Percentiles rank a stretch among this genome's conserved stretches.
Evolutionary conservation across 2,797 vertebrate genomes (phyloP).

Genomic region (Nothura maculosa): DNA sequence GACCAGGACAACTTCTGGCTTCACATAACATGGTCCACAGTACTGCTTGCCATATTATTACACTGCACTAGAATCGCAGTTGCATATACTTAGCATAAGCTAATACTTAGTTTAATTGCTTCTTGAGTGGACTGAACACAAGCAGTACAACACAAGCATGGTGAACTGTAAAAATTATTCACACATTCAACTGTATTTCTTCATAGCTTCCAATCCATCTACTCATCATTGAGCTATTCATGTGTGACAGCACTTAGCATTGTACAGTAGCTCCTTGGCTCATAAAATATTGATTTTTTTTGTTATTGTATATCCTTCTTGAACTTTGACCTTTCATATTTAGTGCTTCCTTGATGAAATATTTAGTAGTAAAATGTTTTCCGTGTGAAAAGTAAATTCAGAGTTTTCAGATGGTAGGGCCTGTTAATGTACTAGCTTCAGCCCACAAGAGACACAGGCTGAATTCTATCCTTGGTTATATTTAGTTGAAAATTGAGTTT

Average conservation of each 20-base stretch:
- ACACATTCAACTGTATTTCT: background rate
- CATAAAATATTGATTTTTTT: slow-evolving; percentile 39
- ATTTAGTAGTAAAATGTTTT: slow-evolving; percentile 52
- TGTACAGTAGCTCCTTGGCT: background rate
- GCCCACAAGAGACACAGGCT: background rate
- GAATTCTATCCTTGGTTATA: background rate
- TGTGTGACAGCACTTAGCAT: background rate
- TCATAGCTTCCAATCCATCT: background rate
- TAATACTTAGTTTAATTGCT: background rate
- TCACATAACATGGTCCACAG: background rate
- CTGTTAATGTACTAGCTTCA: background rate
- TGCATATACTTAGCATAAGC: background rate
- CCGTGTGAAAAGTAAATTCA: slow-evolving; percentile 56
- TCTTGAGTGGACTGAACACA: background rate
- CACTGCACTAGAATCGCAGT: background rate
- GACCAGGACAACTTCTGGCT: background rate
- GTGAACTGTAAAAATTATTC: background rate
- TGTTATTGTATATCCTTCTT: background rate
- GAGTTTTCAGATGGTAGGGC: background rate
- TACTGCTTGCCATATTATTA: background rate
- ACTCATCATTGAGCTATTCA: background rate
- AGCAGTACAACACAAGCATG: background rate
- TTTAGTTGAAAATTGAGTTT: background rate
- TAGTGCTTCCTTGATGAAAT: slow-evolving; percentile 47
- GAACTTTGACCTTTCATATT: slow-evolving; percentile 47